Evolutionary conservation across 2,113 vertebrate genomes (phyloP), one percentile per base, ranked within the genome.

Genomic region (Rhipidura dahli): DNA sequence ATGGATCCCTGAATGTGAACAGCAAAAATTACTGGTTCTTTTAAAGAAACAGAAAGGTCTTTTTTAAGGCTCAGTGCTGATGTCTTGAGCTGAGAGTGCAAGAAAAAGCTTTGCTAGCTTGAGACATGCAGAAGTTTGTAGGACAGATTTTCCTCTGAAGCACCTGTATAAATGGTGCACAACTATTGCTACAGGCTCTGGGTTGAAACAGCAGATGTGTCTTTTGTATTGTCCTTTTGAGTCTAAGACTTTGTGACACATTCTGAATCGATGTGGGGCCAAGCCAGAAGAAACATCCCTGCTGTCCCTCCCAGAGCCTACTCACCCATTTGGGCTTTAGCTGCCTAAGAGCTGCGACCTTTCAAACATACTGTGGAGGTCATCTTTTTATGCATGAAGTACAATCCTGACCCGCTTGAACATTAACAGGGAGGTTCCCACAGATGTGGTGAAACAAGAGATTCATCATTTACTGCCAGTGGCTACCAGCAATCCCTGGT

Each of bases 261-360:
- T 75, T 45, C 70, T 95, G 94, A 97, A 83, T 93, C 44, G 66
- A n/a, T 72, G 30, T 1, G 49, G 54, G 71, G 70, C 42, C 50
- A 77, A 82, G 94, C 94, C 94, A 96, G 93, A 86, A 64, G 71
- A 96, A 93, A 93, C 71, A 93, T 53, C 83, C 27, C 65, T 79
- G 65, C 69, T 91, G 90, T 90, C 59, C 79, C 79, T 95, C 82
- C 83, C 88, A 70, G 35, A 86, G 88, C 83, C 69, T 77, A 10
- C 85, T 95, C 90, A 87, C 15, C 14, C 31, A 4, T 26, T 88
- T 35, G 47, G 47, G 81, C 33, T 59, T 47, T 28, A n/a, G 82
- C 59, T 83, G 79, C 16, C 76, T 66, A 3, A 45, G 63, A 80
- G 59, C 35, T 15, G 37, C 1, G 0, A 50, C 66, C 72, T 86